These are phyloP conservation scores for Trogon surrucura DNA, from an alignment of 2,113 vertebrate species.

Conservation along the genomic window DNA sequence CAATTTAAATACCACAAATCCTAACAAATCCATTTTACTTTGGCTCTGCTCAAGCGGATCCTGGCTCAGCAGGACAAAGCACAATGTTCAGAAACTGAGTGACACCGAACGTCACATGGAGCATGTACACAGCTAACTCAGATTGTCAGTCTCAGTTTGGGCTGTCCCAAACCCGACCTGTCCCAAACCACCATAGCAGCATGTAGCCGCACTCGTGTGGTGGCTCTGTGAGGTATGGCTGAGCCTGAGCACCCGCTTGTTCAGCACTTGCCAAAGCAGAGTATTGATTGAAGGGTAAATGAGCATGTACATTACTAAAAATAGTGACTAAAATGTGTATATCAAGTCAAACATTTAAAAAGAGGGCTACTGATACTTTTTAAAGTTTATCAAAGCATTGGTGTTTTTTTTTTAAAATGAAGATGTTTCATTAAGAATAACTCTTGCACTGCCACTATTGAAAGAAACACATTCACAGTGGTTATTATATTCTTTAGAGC, in stretches of 20 bases:
- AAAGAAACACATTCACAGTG: not conserved
- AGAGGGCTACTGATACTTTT: not conserved
- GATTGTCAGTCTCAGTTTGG: fast-evolving
- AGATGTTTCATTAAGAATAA: not conserved
- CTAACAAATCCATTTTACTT: not conserved
- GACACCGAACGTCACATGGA: fast-evolving
- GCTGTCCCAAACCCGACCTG: not conserved
- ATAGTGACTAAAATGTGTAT: not conserved
- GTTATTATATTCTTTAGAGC: not conserved
- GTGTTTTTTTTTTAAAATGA: not conserved
- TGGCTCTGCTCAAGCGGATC: fast-evolving
- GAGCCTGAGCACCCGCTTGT: not conserved
- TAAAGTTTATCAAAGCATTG: not conserved
- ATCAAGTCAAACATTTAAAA: not conserved
- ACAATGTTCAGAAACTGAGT: fast-evolving
- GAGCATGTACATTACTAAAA: not conserved
- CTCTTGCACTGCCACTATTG: not conserved
- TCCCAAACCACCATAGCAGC: fast-evolving
- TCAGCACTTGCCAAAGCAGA: not conserved
- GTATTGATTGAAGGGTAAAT: not conserved
- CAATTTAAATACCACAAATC: not conserved
- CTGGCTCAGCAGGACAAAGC: fast-evolving
- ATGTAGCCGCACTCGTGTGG: fast-evolving
- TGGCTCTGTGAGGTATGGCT: fast-evolving
- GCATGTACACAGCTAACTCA: fast-evolving